Conservation (phyloP, 1,140 invertebrate species). For the Neotoxoptera formosana region DNA sequence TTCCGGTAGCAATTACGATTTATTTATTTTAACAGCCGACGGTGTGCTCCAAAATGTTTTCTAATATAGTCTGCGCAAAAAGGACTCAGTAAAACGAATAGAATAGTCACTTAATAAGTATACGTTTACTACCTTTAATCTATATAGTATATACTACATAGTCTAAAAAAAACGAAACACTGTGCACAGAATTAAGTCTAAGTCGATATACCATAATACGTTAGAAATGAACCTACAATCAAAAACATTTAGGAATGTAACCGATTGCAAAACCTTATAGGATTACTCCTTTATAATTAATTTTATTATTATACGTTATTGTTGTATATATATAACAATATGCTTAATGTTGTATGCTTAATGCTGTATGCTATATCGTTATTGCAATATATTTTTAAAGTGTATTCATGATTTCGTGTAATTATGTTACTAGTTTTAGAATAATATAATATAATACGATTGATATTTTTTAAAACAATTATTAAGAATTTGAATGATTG, state of each 20-base stretch:
- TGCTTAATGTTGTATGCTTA: no score
- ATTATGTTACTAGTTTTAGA: not conserved
- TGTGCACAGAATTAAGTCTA: not conserved
- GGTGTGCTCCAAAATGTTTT: not conserved
- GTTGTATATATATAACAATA: not conserved
- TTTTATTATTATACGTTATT: no score
- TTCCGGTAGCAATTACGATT: conserved; percentile 42
- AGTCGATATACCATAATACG: not conserved
- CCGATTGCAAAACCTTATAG: not conserved
- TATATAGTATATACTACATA: not conserved
- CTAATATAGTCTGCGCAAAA: not conserved
- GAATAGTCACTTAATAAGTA: not conserved
- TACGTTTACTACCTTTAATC: not conserved
- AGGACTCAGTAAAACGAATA: not conserved
- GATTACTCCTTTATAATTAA: not conserved
- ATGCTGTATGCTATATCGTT: no score
- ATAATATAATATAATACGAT: not conserved
- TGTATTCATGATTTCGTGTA: not conserved
- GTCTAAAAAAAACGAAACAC: not conserved
- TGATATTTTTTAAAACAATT: no score
- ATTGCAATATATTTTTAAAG: not conserved
- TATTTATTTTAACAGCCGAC: not conserved
- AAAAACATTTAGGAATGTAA: no score
- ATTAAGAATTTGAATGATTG: no score
- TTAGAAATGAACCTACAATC: not conserved